Conservation (phyloP, 1,140 invertebrate species). For the Pectinophora gossypiella region DNA sequence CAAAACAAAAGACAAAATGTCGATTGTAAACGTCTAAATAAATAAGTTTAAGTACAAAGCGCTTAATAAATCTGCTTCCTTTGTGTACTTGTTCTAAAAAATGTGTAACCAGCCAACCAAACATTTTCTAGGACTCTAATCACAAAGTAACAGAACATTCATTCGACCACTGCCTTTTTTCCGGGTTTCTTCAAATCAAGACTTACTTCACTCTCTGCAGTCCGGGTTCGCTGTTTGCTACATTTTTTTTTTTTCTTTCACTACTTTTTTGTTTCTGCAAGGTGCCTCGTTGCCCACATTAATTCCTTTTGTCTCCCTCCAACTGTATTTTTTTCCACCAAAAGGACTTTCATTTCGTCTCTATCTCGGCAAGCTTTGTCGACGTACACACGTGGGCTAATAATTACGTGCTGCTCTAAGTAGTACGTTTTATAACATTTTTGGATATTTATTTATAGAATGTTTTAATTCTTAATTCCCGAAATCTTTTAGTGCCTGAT, state of each 20-base stretch:
- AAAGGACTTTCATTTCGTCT: neutral
- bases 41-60: no score
- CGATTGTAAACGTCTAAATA: no score
- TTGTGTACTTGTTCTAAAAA: no score
- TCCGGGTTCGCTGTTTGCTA: neutral
- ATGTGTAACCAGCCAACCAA: neutral
- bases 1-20: no score
- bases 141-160: neutral
- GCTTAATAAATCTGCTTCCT: no score
- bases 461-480: no score
- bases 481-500: no score
- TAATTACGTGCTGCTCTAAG: no score
- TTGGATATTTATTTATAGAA: no score
- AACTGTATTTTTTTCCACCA: slow-evolving; percentile 6
- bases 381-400: neutral
- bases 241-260: neutral
- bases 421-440: no score
- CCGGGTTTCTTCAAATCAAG: slow-evolving; percentile 3
- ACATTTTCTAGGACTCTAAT: neutral
- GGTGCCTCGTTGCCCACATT: slow-evolving; percentile 9
- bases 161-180: neutral
- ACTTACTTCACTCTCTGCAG: neutral
- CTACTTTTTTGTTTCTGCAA: slow-evolving; percentile 2
- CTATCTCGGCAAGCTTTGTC: neutral
- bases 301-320: slow-evolving; percentile 21